Conservation (phyloP, 30 jellyfish, hydroid and myxozoan species). For the Mastigias papua region DNA sequence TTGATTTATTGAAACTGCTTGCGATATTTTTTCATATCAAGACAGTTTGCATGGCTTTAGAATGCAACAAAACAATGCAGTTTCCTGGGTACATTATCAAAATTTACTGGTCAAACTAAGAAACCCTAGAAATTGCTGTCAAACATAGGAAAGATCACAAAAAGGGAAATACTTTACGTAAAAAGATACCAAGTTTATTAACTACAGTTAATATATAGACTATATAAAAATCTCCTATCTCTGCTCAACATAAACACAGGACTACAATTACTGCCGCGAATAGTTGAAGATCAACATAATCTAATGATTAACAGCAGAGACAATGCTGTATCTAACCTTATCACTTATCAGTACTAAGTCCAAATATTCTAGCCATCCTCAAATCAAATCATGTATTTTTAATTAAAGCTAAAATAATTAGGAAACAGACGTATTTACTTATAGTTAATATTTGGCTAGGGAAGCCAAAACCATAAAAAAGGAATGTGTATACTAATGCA, state of each 20-base stretch:
- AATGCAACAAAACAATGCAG: too few relatives aligned
- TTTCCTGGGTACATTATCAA: neutral
- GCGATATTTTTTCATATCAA: too few relatives aligned
- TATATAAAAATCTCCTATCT: neutral
- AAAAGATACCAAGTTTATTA: neutral
- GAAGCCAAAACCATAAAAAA: too few relatives aligned
- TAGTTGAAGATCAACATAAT: neutral
- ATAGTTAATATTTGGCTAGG: too few relatives aligned
- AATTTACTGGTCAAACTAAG: neutral
- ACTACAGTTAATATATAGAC: neutral
- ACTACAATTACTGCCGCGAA: neutral
- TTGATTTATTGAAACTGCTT: too few relatives aligned
- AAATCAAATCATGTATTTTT: too few relatives aligned
- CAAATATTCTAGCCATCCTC: too few relatives aligned
- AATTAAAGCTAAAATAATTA: too few relatives aligned
- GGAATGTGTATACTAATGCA: too few relatives aligned
- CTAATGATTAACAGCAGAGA: neutral
- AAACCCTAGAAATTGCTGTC: neutral
- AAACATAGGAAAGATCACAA: neutral
- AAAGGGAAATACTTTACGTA: neutral
- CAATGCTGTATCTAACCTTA: neutral
- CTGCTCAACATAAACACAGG: neutral
- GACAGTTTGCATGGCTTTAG: too few relatives aligned
- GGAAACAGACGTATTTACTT: too few relatives aligned
- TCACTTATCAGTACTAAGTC: too few relatives aligned